Evolutionary conservation across 1,140 invertebrate species (phyloP).

Genomic region (Hyposmocoma kahamanoa): DNA sequence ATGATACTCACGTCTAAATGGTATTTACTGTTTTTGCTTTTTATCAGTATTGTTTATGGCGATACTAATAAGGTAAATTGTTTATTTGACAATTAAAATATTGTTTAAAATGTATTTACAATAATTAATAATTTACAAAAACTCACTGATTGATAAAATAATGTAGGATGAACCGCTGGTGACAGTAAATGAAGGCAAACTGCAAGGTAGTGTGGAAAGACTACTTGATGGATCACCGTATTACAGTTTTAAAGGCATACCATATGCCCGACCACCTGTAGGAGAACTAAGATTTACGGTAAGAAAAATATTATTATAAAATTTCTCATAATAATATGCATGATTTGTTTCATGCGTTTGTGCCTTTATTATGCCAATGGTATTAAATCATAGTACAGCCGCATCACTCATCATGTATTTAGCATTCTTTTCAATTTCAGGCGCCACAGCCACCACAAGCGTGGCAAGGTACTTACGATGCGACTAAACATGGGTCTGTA

Average conservation of each 20-base stretch:
- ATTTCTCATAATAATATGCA: too few species aligned
- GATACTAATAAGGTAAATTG: too few species aligned
- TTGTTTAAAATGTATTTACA: too few species aligned
- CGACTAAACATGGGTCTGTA: slow-evolving; percentile 57
- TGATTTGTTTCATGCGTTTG: too few species aligned
- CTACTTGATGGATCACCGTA: slow-evolving; percentile 38
- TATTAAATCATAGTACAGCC: too few species aligned
- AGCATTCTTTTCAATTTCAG: slow-evolving; percentile 36
- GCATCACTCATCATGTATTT: neutral
- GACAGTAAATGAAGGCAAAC: slow-evolving; percentile 4
- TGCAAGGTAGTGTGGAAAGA: neutral
- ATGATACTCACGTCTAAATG: too few species aligned
- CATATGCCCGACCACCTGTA: slow-evolving; percentile 69
- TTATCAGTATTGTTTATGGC: too few species aligned
- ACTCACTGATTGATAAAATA: too few species aligned
- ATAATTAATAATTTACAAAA: too few species aligned
- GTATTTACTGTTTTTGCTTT: too few species aligned
- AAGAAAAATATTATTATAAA: slow-evolving; percentile 4
- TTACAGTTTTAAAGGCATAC: slow-evolving; percentile 70
- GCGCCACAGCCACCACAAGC: slow-evolving; percentile 56
- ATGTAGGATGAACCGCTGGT: slow-evolving; percentile 22
- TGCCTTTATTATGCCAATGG: too few species aligned
- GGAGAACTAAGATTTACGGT: slow-evolving; percentile 51
- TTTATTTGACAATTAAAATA: too few species aligned
- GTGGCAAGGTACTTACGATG: slow-evolving; percentile 72